phyloP scores from a whole-genome alignment of 2,888 invertebrate genomes.

The Pharmacophagus antenor region DNA sequence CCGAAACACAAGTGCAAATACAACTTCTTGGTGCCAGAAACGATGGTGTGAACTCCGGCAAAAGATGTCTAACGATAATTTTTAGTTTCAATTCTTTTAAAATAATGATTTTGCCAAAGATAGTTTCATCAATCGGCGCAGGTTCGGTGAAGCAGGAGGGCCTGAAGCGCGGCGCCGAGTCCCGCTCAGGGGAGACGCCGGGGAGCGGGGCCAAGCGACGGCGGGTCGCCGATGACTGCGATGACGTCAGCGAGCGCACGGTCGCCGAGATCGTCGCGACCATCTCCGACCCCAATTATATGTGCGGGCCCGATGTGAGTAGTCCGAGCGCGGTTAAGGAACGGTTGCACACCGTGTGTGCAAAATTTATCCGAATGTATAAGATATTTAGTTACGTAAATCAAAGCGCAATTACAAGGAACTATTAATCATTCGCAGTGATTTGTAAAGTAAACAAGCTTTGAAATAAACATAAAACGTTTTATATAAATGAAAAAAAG shows the following conservation, averaged over 20 bases:
- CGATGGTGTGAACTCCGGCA: no score
- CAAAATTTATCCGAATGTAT: no score
- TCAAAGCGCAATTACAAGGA: no score
- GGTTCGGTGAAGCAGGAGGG: slow-evolving; percentile 62
- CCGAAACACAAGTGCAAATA: no score
- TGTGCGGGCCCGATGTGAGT: slow-evolving; percentile 89
- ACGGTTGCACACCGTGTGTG: no score
- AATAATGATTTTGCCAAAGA: no score
- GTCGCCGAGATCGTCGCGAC: slow-evolving; percentile 91
- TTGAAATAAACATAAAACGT: no score
- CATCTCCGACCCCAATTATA: slow-evolving; percentile 90
- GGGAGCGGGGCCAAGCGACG: slow-evolving; percentile 62
- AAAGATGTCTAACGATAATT: neutral
- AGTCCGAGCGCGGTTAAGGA: neutral
- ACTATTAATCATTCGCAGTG: no score
- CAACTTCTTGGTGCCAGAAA: no score
- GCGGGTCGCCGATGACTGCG: slow-evolving; percentile 64
- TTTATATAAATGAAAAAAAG: no score
- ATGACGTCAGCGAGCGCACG: slow-evolving; percentile 89
- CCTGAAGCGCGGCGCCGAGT: slow-evolving; percentile 52
- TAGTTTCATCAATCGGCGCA: slow-evolving; percentile 30
- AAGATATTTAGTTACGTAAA: no score
- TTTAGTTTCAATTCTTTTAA: neutral
- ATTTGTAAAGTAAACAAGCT: no score
- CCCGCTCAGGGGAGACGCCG: slow-evolving; percentile 37